These are phyloP conservation scores for Trogon surrucura DNA, from an alignment of 2,113 vertebrate species.

Conservation along the genomic window DNA sequence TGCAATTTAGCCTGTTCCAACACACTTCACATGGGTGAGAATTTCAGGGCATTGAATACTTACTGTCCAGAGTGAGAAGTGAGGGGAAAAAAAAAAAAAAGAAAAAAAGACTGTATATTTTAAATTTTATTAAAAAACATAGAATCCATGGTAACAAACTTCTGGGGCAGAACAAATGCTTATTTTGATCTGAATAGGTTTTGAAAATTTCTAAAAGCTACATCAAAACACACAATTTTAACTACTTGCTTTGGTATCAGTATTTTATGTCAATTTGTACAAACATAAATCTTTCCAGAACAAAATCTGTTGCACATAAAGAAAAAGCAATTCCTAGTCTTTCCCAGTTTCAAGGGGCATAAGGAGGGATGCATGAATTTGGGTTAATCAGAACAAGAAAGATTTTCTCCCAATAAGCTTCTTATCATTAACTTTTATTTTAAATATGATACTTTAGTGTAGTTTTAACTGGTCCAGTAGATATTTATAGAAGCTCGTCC, in stretches of 20 bases:
- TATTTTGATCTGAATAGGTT: conserved; percentile 10
- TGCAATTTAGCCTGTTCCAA: background rate
- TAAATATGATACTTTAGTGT: background rate
- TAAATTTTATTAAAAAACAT: background rate
- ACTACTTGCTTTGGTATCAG: background rate
- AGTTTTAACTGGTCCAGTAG: background rate
- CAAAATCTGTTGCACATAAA: background rate
- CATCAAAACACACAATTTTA: conserved; percentile 20
- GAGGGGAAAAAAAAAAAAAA: background rate
- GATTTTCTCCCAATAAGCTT: background rate
- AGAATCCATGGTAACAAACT: background rate
- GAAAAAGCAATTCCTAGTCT: background rate
- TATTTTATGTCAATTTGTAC: background rate
- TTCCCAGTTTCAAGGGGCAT: background rate
- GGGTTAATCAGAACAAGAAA: background rate
- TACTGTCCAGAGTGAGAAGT: background rate
- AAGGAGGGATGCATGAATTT: background rate
- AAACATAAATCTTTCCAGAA: background rate
- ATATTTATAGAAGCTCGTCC: background rate
- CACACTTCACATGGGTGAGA: background rate
- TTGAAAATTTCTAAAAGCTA: conserved; percentile 15
- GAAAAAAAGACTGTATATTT: background rate
- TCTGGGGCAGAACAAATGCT: background rate
- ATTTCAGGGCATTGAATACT: background rate
- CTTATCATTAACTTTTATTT: background rate